Conservation (phyloP, 2,888 invertebrate genomes). For the Tipula lateralis region DNA sequence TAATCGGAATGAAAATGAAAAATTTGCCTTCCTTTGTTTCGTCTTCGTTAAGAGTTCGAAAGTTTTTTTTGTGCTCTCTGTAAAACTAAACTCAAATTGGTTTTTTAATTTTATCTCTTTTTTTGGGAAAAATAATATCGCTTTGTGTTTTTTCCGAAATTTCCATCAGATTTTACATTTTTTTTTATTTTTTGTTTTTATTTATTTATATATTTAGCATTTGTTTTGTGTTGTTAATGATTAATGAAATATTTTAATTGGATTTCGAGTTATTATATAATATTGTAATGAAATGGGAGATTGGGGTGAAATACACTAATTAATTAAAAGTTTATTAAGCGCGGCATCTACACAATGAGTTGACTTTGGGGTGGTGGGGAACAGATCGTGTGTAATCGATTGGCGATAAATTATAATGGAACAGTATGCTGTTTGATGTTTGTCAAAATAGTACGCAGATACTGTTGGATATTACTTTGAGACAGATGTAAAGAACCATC, state of each 20-base stretch:
- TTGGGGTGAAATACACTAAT: not conserved
- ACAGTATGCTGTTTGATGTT: too few relatives aligned
- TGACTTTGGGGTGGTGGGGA: not conserved
- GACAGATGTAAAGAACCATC: too few relatives aligned
- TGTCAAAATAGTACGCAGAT: too few relatives aligned
- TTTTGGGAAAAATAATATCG: not conserved
- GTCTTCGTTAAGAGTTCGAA: not conserved
- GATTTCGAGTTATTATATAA: not conserved
- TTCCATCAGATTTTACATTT: not conserved
- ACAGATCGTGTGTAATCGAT: too few relatives aligned
- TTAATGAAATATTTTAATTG: conserved; percentile 11
- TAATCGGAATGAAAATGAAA: conserved; percentile 8
- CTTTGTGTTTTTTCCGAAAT: not conserved
- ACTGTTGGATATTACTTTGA: too few relatives aligned
- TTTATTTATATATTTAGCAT: not conserved
- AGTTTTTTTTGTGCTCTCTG: not conserved
- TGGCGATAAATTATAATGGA: too few relatives aligned
- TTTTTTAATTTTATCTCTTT: not conserved
- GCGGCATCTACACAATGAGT: not conserved
- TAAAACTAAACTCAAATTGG: not conserved
- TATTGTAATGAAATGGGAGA: not conserved
- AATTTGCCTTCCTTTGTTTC: not conserved
- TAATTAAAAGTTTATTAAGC: not conserved
- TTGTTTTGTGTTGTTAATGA: not conserved
- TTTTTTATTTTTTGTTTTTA: not conserved